These are phyloP conservation scores for Mionectes macconnelli DNA, from an alignment of 2,113 vertebrate species.

Conservation along the genomic window DNA sequence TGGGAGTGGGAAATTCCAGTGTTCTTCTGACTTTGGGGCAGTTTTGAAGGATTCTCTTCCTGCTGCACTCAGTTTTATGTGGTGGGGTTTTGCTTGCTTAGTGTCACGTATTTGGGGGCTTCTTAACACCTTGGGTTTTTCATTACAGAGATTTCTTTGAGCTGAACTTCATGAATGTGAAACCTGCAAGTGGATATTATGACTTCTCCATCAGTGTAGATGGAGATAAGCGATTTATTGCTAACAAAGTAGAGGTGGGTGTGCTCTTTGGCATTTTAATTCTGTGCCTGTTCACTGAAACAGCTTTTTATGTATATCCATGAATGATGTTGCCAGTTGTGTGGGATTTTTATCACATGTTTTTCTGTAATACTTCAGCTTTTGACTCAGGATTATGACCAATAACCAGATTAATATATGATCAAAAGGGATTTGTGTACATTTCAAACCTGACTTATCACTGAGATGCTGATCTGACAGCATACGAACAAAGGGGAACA, in stretches of 20 bases:
- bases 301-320: not conserved
- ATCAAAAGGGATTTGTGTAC: not conserved
- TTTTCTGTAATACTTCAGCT: not conserved
- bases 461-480: not conserved
- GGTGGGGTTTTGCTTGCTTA: not conserved
- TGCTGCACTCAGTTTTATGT: not conserved
- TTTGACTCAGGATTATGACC: not conserved
- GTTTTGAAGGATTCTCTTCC: not conserved
- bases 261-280: not conserved
- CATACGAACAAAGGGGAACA: not conserved
- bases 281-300: not conserved
- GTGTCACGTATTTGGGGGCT: not conserved
- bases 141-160: slow-evolving; percentile 86
- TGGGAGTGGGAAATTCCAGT: not conserved
- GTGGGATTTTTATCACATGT: not conserved
- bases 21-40: not conserved
- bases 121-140: not conserved
- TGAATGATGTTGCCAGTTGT: not conserved
- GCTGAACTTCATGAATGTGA: slow-evolving; percentile 89
- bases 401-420: not conserved
- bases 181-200: slow-evolving; percentile 95
- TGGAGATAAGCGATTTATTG: slow-evolving; percentile 88
- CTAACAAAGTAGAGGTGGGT: slow-evolving; percentile 90
- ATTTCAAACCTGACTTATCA: not conserved
- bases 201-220: slow-evolving; percentile 88